These are phyloP conservation scores for Porites rus DNA, from an alignment of 92 coral and sea anemone genomes.

Conservation along the genomic window DNA sequence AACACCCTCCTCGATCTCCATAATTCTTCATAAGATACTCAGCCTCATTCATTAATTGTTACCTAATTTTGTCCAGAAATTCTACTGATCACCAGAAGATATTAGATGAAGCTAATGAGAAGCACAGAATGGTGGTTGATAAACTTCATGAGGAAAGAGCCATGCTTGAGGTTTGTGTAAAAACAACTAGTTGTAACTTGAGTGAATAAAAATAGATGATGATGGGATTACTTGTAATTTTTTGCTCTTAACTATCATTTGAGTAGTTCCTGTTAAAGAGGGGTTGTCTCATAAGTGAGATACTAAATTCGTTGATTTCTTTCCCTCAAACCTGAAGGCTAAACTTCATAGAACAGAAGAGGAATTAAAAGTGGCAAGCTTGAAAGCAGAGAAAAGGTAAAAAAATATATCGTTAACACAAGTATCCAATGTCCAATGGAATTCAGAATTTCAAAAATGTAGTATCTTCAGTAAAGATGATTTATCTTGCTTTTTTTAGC, in stretches of 20 bases:
- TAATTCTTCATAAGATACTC: neutral
- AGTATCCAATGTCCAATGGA: too few species aligned
- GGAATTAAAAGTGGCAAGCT: slow-evolving; percentile 78
- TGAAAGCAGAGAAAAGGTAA: slow-evolving; percentile 96
- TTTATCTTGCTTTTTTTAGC: slow-evolving; percentile 39
- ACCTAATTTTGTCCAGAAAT: slow-evolving; percentile 47
- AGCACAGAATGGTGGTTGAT: slow-evolving; percentile 88
- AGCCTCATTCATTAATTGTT: neutral
- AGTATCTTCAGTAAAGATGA: too few species aligned
- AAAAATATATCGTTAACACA: neutral
- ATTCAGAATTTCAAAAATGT: too few species aligned
- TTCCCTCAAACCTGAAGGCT: slow-evolving; percentile 61
- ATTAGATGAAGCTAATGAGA: slow-evolving; percentile 87
- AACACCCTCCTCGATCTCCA: too few species aligned
- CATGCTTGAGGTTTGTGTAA: slow-evolving; percentile 82
- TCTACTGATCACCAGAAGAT: slow-evolving; percentile 86
- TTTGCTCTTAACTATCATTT: too few species aligned
- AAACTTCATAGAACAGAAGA: slow-evolving; percentile 92
- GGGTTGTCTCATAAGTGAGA: too few species aligned
- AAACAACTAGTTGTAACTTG: neutral
- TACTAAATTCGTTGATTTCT: neutral
- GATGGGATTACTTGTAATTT: too few species aligned
- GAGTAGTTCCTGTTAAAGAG: too few species aligned
- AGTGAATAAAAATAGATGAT: neutral
- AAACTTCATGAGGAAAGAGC: slow-evolving; percentile 97